phyloP scores from a whole-genome alignment of 2,888 invertebrate genomes.

The Rhopalosiphum nymphaeae region DNA sequence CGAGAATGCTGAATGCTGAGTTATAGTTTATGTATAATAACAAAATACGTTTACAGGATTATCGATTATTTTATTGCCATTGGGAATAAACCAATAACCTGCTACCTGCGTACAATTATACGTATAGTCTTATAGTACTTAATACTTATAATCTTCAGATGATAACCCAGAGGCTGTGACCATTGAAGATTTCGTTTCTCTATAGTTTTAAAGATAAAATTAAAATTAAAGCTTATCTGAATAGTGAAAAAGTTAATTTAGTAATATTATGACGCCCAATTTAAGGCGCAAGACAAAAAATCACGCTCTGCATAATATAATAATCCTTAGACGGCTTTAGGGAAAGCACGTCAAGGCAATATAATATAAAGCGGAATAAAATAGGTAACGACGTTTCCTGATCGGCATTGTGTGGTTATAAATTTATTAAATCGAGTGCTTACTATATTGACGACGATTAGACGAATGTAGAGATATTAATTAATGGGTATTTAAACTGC shows the following conservation, averaged over 20 bases:
- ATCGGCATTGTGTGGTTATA: not conserved
- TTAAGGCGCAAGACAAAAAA: not conserved
- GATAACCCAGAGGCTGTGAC: not conserved
- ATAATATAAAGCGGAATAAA: not conserved
- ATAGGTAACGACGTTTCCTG: slow-evolving; percentile 14
- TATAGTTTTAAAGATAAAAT: not conserved
- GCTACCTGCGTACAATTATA: too few relatives aligned
- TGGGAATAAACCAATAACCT: not conserved
- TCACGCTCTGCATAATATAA: not conserved
- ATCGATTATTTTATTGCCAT: not conserved
- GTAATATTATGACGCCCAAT: not conserved
- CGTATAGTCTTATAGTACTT: not conserved
- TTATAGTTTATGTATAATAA: not conserved
- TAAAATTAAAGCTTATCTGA: not conserved
- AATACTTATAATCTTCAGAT: not conserved
- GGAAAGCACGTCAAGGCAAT: slow-evolving; percentile 24
- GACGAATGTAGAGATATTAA: not conserved
- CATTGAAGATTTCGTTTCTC: not conserved
- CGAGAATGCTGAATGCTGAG: not conserved
- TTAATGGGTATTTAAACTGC: not conserved
- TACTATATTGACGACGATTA: not conserved
- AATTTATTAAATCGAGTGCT: not conserved
- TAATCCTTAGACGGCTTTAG: not conserved
- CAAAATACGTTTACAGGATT: not conserved
- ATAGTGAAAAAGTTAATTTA: not conserved